These are phyloP conservation scores for Petrocephalus zakoni DNA, from an alignment of 2,113 vertebrate genomes.

Conservation along the genomic window DNA sequence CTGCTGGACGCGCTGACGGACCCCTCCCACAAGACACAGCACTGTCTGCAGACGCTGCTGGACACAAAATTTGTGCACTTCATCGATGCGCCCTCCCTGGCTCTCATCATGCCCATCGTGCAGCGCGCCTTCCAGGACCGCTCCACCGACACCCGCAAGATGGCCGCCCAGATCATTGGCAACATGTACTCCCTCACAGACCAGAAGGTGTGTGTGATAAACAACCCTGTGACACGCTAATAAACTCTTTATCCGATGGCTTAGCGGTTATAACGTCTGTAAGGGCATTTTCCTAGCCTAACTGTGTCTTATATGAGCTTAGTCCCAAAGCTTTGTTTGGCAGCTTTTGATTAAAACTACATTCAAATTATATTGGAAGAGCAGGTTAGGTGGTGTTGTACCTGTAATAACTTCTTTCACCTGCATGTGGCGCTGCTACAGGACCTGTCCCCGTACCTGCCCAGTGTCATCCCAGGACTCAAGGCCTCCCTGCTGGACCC, in stretches of 20 bases:
- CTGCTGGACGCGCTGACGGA: conserved; percentile 92
- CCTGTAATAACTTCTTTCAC: neutral
- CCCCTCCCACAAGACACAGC: conserved; percentile 87
- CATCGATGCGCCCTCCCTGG: conserved; percentile 92
- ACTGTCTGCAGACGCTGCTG: conserved; percentile 89
- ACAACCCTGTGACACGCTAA: neutral
- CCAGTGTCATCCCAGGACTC: conserved; percentile 91
- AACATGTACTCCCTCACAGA: conserved; percentile 99
- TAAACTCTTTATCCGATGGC: neutral
- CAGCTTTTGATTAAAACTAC: neutral
- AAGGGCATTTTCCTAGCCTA: neutral
- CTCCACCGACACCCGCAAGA: conserved; percentile 95
- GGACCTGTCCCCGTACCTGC: conserved; percentile 95
- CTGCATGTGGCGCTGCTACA: conserved; percentile 40
- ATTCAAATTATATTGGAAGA: too few species aligned
- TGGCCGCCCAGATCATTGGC: conserved; percentile 98
- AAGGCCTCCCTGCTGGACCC: conserved; percentile 92
- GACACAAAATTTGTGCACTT: conserved; percentile 99
- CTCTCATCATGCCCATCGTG: conserved; percentile 97
- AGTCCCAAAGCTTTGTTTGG: neutral
- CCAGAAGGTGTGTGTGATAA: conserved; percentile 74
- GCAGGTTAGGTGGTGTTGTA: neutral
- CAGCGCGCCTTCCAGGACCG: conserved; percentile 96
- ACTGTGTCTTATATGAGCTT: neutral
- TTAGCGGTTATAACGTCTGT: neutral